Base-by-base conservation (phyloP, 2,113 vertebrate genomes). In the Callospermophilus lateralis region DNA sequence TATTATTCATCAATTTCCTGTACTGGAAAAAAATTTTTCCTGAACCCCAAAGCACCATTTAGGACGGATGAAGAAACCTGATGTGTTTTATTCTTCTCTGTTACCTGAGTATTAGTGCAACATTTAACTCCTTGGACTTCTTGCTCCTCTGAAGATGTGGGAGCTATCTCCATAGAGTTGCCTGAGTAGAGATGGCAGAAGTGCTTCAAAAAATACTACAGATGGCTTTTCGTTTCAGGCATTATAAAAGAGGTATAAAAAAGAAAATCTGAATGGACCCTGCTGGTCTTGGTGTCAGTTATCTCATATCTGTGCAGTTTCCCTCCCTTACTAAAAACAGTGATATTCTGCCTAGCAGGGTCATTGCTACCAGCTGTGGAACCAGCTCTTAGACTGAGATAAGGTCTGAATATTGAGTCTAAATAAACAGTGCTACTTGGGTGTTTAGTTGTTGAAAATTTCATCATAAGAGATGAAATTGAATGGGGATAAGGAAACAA, bases 61-160 rank as follows among this genome's bases (percentile, higher is more conserved):
- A 86, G 24, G 32, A 78, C 39, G 80, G 63, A 79, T 24, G 30
- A 55, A 91, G 89, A 87, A 80, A 58, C 22, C 32, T 30, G 8
- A 28, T 32, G 19, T 83, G 55, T 20, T 89, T 24, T 90, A 1
- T 67, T 74, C 68, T 91, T 45, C 42, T 85, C 48, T 85, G 3
- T 83, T 91, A 96, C 96, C 96, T 96, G 96, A 97, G 95, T 84
- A 13, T 81, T 76, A 77, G 12, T 8, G 6, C 30, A 55, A 30
- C 20, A n/a, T 30, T 63, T 53, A 58, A 87, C 61, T 90, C 53
- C 77, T 78, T 74, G 78, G 28, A 34, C 8, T 24, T 11, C 48
- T 16, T 78, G 63, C 55, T 55, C 61, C 32, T 53, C 53, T 13
- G 65, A 77, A 85, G 88, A 73, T 65, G 32, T 1, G n/a, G 87